Evolutionary conservation across 2,113 vertebrate genomes (phyloP).

Genomic region (Gnathochromis pfefferi): DNA sequence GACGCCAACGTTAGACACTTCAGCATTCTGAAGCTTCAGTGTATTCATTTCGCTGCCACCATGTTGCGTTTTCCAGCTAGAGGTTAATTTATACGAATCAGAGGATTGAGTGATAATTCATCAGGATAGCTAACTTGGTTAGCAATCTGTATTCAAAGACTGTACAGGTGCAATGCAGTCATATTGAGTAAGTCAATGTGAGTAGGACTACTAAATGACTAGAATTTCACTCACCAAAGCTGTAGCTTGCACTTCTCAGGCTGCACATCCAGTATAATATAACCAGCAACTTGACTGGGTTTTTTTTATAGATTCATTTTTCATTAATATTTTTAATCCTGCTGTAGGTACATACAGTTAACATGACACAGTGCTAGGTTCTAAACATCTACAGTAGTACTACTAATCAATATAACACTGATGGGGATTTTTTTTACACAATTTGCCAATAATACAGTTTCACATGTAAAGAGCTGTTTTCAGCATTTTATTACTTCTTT

Average conservation of each 20-base stretch:
- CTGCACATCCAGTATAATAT: background rate
- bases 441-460: background rate
- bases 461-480: background rate
- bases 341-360: background rate
- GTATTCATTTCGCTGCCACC: background rate
- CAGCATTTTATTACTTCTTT: background rate
- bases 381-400: background rate
- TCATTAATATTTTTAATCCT: background rate
- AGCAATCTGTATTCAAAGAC: background rate
- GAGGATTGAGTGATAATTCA: background rate
- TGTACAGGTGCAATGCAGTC: background rate
- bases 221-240: background rate
- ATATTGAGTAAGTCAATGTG: background rate
- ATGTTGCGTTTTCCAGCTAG: background rate
- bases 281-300: fast-evolving
- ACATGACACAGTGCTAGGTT: background rate
- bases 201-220: background rate
- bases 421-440: background rate
- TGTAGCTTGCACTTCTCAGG: fast-evolving
- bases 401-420: background rate
- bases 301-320: background rate
- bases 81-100: background rate
- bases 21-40: background rate
- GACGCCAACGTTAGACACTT: background rate
- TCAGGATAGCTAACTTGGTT: background rate